Percentiles rank a stretch among this genome's conserved stretches.
These are phyloP conservation scores for Brassicogethes aeneus DNA, from an alignment of 2,888 invertebrate species.

Conservation along the genomic window DNA sequence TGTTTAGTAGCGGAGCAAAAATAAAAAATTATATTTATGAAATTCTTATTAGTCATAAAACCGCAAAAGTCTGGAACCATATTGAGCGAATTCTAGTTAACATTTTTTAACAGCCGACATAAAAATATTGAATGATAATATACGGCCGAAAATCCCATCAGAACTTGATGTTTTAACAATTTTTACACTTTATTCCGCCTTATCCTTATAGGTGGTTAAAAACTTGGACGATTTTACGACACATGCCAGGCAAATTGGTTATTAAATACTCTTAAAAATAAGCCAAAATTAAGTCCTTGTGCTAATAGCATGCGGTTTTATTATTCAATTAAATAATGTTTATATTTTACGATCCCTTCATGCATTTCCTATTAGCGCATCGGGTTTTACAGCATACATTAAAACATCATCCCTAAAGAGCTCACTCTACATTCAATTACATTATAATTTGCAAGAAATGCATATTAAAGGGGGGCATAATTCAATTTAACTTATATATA, in stretches of 20 bases:
- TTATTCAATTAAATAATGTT: background rate
- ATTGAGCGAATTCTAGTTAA: background rate
- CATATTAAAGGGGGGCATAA: too few species aligned
- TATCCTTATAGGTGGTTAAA: background rate
- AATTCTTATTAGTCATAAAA: too few species aligned
- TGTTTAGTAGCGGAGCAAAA: too few species aligned
- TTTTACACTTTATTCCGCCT: background rate
- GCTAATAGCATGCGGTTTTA: too few species aligned
- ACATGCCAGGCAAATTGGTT: background rate
- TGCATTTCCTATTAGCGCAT: too few species aligned
- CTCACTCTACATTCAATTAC: too few species aligned
- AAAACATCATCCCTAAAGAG: too few species aligned
- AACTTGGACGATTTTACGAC: background rate
- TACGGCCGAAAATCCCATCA: background rate
- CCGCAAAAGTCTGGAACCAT: background rate
- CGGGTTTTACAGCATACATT: too few species aligned
- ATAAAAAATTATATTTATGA: too few species aligned
- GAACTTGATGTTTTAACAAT: background rate
- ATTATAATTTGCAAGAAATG: too few species aligned
- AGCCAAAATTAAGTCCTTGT: background rate
- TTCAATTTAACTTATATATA: too few species aligned
- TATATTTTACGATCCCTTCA: background rate
- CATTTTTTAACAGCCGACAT: background rate
- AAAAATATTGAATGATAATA: background rate
- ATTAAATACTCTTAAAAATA: background rate